phyloP scores from a whole-genome alignment of 2,797 vertebrate species.

The Simalia tracyae region DNA sequence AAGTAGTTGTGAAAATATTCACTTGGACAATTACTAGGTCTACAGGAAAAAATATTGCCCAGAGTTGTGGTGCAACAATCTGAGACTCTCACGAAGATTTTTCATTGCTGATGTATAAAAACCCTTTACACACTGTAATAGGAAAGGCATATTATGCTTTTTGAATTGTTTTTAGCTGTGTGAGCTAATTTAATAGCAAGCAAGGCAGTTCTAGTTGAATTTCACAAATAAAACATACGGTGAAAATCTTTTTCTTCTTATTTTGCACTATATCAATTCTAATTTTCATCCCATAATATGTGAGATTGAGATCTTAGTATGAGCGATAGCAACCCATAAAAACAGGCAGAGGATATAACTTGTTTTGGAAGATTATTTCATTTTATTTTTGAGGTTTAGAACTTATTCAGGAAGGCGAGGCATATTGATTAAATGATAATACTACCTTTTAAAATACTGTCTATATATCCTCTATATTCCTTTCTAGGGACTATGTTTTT shows the following conservation, averaged over 20 bases:
- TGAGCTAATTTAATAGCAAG: constrained; percentile 5
- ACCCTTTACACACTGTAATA: background rate
- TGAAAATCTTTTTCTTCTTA: background rate
- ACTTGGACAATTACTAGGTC: background rate
- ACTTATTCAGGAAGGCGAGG: constrained; percentile 5
- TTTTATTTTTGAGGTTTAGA: constrained; percentile 53
- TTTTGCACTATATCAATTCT: constrained; percentile 5
- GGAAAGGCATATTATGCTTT: background rate
- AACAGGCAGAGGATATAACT: background rate
- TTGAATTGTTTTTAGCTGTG: background rate
- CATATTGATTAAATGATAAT: constrained; percentile 45
- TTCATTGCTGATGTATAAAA: constrained; percentile 3
- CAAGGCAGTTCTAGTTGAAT: background rate
- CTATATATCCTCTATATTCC: constrained; percentile 19
- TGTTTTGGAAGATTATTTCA: constrained; percentile 28
- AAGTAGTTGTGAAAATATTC: background rate
- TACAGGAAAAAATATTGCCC: background rate
- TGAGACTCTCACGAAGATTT: background rate
- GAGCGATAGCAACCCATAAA: constrained; percentile 18
- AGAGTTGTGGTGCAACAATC: background rate
- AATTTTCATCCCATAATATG: constrained; percentile 27
- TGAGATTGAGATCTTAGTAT: constrained; percentile 26
- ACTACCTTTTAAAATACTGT: constrained; percentile 21
- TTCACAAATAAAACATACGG: constrained; percentile 34
- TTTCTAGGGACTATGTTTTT: constrained; percentile 4